These are phyloP conservation scores for Grapholita molesta DNA, from an alignment of 1,140 invertebrate genomes.

Conservation along the genomic window DNA sequence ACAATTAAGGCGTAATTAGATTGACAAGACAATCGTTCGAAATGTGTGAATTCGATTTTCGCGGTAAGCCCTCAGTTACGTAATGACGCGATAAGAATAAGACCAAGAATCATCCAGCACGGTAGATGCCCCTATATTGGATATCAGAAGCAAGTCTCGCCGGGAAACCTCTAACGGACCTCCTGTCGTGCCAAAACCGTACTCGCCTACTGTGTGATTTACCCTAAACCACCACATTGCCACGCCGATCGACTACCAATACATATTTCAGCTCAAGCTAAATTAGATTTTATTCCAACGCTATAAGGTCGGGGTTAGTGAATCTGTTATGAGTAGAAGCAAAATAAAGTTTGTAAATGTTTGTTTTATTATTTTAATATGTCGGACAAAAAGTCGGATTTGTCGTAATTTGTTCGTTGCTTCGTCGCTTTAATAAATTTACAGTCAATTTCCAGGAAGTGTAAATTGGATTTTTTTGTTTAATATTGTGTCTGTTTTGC, in stretches of 20 bases:
- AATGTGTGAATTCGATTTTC: no score
- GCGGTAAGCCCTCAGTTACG: no score
- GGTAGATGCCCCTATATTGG: constrained; percentile 41
- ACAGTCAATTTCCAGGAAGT: constrained; percentile 31
- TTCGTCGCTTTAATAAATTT: constrained; percentile 47
- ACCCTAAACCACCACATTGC: constrained; percentile 31
- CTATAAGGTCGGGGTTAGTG: not conserved
- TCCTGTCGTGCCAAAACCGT: constrained; percentile 64
- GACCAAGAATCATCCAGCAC: constrained; percentile 6
- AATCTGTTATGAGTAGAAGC: constrained; percentile 13
- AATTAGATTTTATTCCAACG: constrained; percentile 22
- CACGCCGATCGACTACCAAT: constrained; percentile 6
- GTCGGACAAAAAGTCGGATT: constrained; percentile 47
- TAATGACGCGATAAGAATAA: not conserved
- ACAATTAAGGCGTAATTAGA: no score
- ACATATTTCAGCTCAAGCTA: not conserved
- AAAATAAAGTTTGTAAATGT: constrained; percentile 23
- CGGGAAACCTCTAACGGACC: constrained; percentile 43
- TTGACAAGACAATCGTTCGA: no score
- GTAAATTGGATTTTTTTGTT: constrained; percentile 8
- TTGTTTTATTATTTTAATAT: constrained; percentile 64
- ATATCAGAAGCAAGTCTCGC: constrained; percentile 40
- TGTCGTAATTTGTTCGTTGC: constrained; percentile 40
- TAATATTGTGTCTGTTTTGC: constrained; percentile 1
- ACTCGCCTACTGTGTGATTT: constrained; percentile 39